phyloP scores from a whole-genome alignment of 2,113 vertebrate species.

The Nymphicus hollandicus region DNA sequence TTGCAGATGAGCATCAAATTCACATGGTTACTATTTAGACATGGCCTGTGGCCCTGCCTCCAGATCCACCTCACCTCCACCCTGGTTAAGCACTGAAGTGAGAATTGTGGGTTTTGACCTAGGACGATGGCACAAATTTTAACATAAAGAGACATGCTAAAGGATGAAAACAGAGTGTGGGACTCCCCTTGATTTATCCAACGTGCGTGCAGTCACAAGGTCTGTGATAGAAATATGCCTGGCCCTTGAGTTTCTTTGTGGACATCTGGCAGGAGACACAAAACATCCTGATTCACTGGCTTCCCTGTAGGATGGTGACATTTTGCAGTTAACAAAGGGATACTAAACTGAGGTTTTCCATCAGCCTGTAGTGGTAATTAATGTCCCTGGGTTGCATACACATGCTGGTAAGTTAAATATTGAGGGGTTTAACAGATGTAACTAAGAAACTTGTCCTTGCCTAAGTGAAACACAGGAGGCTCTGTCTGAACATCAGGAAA shows the following conservation, averaged over 20 bases:
- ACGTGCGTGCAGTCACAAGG: accelerated
- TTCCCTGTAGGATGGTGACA: neutral
- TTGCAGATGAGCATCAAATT: neutral
- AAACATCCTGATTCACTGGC: neutral
- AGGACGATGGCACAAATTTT: neutral
- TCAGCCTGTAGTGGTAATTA: neutral
- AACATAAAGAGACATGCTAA: neutral
- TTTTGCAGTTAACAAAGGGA: neutral
- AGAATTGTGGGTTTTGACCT: neutral
- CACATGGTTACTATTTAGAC: neutral
- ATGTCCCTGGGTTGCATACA: neutral
- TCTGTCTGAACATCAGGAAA: neutral
- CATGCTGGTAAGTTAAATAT: neutral
- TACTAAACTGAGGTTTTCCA: neutral
- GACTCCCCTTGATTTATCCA: neutral
- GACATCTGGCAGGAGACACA: neutral
- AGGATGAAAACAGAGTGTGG: neutral
- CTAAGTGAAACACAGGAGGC: neutral
- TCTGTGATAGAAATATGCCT: neutral
- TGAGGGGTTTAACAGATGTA: neutral
- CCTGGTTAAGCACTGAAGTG: neutral
- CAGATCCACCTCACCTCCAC: neutral
- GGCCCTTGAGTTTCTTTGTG: neutral
- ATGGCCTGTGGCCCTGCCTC: neutral
- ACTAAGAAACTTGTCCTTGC: neutral